phyloP scores from a whole-genome alignment of 2,797 vertebrate species.

The Cercopithecus neglectus region DNA sequence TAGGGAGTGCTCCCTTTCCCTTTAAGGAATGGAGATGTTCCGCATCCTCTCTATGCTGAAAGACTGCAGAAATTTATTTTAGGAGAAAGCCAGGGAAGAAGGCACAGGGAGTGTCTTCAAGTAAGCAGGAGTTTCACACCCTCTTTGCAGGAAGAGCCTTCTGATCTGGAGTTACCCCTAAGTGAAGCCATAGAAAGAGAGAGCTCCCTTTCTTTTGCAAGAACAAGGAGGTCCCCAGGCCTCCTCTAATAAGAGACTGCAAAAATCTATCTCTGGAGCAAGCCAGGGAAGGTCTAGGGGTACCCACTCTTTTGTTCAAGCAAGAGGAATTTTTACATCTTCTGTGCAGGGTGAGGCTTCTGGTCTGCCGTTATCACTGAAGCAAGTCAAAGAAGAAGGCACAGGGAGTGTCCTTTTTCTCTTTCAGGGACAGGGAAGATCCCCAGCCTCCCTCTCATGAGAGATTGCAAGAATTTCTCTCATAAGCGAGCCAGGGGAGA shows the following conservation, averaged over 20 bases:
- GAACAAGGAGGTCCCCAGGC: neutral
- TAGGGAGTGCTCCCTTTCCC: neutral
- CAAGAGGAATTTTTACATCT: neutral
- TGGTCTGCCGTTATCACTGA: neutral
- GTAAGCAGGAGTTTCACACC: neutral
- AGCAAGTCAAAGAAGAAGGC: neutral
- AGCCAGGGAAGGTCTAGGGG: neutral
- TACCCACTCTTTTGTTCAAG: neutral
- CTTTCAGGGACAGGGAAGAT: neutral
- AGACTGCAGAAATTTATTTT: neutral
- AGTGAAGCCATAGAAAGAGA: neutral
- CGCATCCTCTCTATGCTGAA: neutral
- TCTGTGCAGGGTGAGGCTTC: neutral
- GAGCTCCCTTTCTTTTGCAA: neutral
- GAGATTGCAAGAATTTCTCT: neutral
- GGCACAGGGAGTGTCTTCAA: neutral
- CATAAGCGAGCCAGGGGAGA: neutral
- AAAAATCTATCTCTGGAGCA: neutral
- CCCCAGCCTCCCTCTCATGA: neutral
- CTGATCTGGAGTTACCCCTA: neutral
- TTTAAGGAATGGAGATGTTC: neutral
- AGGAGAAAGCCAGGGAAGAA: neutral
- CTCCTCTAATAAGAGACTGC: neutral
- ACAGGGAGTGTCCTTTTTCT: neutral
- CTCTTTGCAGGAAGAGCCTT: neutral